phyloP scores from a whole-genome alignment of 2,888 invertebrate genomes.

The Schrankia costaestrigalis region DNA sequence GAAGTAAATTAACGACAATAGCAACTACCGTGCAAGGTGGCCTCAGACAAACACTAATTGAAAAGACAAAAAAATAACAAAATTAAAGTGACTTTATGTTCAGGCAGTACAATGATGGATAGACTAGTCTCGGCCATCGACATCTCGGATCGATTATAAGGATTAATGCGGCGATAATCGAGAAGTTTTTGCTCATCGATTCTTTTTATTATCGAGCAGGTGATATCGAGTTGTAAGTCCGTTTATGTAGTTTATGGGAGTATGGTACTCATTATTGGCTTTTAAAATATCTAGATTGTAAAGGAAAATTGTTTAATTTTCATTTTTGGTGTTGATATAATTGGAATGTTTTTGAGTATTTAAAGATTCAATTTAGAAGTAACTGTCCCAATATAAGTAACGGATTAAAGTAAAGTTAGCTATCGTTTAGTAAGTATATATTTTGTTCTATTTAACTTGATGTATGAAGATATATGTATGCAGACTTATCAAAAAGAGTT shows the following conservation, averaged over 20 bases:
- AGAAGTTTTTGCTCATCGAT: conserved; percentile 44
- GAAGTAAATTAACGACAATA: neutral
- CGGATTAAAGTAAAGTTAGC: too few relatives aligned
- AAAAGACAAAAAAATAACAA: conserved; percentile 34
- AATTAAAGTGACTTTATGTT: conserved; percentile 24
- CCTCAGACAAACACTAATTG: conserved; percentile 38
- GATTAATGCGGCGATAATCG: conserved; percentile 61
- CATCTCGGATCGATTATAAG: conserved; percentile 53
- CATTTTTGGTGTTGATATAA: too few relatives aligned
- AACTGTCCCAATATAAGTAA: too few relatives aligned
- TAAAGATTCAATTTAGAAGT: neutral
- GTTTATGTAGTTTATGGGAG: conserved; percentile 35
- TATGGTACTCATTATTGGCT: conserved; percentile 38
- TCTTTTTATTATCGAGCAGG: conserved; percentile 45
- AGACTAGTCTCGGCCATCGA: conserved; percentile 39
- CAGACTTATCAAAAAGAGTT: too few relatives aligned
- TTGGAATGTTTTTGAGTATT: too few relatives aligned
- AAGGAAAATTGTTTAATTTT: too few relatives aligned
- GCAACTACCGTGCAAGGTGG: conserved; percentile 35
- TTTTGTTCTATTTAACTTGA: too few relatives aligned
- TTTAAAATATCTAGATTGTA: conserved; percentile 31
- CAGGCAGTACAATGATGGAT: conserved; percentile 47
- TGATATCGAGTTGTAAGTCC: conserved; percentile 41
- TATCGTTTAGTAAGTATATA: too few relatives aligned
- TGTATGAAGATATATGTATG: too few relatives aligned